Base-by-base conservation (phyloP, 1,140 invertebrate species). In the Arctopsyche grandis region DNA sequence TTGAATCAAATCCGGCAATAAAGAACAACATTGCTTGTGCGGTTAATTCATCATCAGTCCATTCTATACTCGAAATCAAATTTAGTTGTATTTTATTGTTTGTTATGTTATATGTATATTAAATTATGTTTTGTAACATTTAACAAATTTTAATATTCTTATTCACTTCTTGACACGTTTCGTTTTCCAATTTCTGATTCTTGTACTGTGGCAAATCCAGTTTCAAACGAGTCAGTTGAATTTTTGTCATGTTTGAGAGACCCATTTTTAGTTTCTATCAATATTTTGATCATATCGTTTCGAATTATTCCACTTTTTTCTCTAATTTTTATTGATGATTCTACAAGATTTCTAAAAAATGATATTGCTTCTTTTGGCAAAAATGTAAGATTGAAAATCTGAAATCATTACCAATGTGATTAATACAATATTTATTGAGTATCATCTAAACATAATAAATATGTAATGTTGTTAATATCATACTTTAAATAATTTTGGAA, bases 1-100 rank as follows among this genome's bases (percentile, higher is more conserved):
- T 91, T 0, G 91, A 92, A 69, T 94, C 91, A 81, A 88, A 91
- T 14, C 90, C 90, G 60, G 89, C 91, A 7, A 91, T 82, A 69
- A 92, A 88, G 84, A 92, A 91, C 0, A 91, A 80, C 52, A 91
- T 87, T 7, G 88, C 85, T 81, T 92, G 90, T 9, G 90, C 89
- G 0, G 86, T 84, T n/a, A 91, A 81, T 10, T 79, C 75, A 29
- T 80, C 81, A 16, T 80, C 76, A 9, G 66, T 75, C 81, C 81
- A 82, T 16, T 76, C 81, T 38, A 38, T 14, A 21, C 16, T 66
- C 3, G 3, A 21, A 7, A 38, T 7, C 10, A n/a, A 56, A 56
- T 16, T 38, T 38, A 1, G 7, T 38, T 38, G 1, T 4, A 4
- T 38, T 1, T 38, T 4, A 38, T 38, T 38, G 29, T 38, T 1